phyloP scores from a whole-genome alignment of 2,113 vertebrate genomes.

The Scytalopus superciliaris region DNA sequence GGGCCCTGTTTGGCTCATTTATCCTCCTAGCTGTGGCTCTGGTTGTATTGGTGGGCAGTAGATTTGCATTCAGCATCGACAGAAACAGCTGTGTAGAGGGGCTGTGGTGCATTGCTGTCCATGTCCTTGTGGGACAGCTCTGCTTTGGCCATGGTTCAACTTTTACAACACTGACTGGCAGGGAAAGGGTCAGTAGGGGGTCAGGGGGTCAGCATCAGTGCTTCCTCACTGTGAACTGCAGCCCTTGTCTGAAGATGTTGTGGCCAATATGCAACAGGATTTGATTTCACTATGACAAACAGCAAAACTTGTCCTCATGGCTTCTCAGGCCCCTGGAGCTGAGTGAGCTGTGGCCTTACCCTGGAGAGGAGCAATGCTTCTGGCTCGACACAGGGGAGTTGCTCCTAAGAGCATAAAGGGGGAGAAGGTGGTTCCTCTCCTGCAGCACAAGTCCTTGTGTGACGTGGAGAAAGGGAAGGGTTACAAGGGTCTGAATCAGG shows the following conservation, averaged over 20 bases:
- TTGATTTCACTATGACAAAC: neutral
- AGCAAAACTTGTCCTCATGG: neutral
- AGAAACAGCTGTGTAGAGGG: neutral
- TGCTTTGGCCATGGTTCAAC: neutral
- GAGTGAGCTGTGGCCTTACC: neutral
- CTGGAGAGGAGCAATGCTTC: neutral
- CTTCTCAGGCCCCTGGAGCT: neutral
- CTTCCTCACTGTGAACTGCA: neutral
- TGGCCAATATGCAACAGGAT: neutral
- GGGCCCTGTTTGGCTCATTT: neutral
- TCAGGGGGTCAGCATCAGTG: accelerated
- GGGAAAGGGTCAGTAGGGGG: no score
- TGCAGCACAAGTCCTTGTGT: no score
- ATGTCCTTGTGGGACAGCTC: neutral
- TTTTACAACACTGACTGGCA: neutral
- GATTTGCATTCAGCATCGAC: accelerated
- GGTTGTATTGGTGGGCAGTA: neutral
- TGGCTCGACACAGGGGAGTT: neutral
- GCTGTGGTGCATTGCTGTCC: neutral
- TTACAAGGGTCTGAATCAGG: accelerated
- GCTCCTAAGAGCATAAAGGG: neutral
- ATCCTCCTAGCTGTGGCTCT: neutral
- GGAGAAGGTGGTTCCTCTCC: neutral
- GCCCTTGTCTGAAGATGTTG: neutral
- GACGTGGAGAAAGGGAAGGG: neutral